These are phyloP conservation scores for Scaptomyza hsui DNA, from an alignment of 1,140 invertebrate genomes.

Conservation along the genomic window DNA sequence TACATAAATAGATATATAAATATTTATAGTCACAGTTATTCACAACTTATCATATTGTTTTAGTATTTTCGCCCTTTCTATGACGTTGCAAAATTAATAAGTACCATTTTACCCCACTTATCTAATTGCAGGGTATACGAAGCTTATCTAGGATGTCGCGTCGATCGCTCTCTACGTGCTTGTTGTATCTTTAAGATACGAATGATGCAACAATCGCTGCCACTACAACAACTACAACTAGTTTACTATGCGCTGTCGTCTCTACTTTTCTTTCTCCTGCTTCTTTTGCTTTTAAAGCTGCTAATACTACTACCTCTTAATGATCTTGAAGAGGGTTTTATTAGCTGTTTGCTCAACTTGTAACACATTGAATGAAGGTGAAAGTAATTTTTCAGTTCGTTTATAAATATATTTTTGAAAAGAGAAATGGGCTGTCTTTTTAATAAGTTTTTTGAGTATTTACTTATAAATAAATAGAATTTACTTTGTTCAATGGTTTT, in stretches of 20 bases:
- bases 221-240: background rate
- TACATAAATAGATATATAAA: conserved; percentile 4
- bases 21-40: background rate
- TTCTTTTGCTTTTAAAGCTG: background rate
- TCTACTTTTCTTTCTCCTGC: background rate
- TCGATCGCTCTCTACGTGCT: conserved; percentile 27
- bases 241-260: background rate
- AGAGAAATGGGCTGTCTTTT: too few relatives aligned
- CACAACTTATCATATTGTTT: background rate
- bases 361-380: too few relatives aligned
- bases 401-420: too few relatives aligned
- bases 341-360: background rate
- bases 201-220: conserved; percentile 45
- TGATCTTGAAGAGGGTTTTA: background rate
- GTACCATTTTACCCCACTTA: background rate
- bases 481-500: too few relatives aligned
- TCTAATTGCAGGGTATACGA: background rate
- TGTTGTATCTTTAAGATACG: conserved; percentile 48
- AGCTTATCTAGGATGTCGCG: background rate
- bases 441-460: too few relatives aligned
- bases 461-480: too few relatives aligned
- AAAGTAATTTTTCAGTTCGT: too few relatives aligned
- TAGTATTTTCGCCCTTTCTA: background rate
- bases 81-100: background rate
- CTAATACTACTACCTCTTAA: background rate